Evolutionary conservation across 1,140 invertebrate species (phyloP), one percentile per base, ranked within the genome.

Genomic region (Pogonomyrmex barbatus): DNA sequence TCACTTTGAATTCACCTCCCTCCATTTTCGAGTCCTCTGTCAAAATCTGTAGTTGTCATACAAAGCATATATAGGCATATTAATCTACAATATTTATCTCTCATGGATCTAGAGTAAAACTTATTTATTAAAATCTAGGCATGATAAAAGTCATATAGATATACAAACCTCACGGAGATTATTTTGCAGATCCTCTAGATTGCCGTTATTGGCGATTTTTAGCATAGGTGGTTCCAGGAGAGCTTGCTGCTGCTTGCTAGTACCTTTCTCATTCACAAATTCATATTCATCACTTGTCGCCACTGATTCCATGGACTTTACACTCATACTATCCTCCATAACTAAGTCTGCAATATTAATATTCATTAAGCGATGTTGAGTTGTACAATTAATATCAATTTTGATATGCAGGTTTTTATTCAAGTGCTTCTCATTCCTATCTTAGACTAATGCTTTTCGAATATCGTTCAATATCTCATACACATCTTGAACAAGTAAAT

Each of bases 231-330:
- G 95, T 84, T 96, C 96, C 47, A 95, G 88, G 42, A 94, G 85
- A 58, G 89, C 88, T 65, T 93, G 92, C 3, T 93, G 91, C 79
- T 94, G 93, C 86, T 94, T 95, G 24, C 92, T 93, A 77, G 77
- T 94, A 90, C 91, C 94, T 87, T 92, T 94, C 67, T 94, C 94
- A 77, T 92, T 95, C 89, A 98, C 96, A 93, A 98, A 97, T 95
- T 98, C 97, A 95, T 97, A 98, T 93, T 98, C 98, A 86, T 98
- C 97, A 93, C 97, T 97, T 56, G 97, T 97, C 71, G 97, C 96
- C 92, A 97, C 95, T 87, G 97, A 98, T 95, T 98, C 97, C 94
- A 97, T 97, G 83, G 97, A 98, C 96, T 97, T 97, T 73, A 97
- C 96, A 94, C 97, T 97, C 90, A 96, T 94, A 95, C 96, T 97